Conservation (phyloP, 2,888 invertebrate genomes). For the Metopia argyrocephala region DNA sequence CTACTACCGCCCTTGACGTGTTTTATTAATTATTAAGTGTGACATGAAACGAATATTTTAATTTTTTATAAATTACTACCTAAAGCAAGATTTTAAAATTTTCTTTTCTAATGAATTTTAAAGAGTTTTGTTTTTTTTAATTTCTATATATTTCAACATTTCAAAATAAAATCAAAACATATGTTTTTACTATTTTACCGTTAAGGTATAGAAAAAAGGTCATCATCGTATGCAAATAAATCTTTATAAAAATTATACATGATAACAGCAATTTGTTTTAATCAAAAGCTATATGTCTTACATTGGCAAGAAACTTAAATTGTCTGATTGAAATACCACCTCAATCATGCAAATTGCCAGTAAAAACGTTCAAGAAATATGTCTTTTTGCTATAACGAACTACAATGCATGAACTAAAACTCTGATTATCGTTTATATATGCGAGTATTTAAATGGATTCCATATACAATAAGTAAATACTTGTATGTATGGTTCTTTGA, state of each 20-base stretch:
- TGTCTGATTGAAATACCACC: constrained; percentile 21
- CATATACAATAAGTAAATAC: constrained; percentile 1
- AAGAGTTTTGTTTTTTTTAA: neutral
- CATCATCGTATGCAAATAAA: constrained; percentile 31
- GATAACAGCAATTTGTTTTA: constrained; percentile 58
- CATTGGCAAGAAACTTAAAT: constrained; percentile 9
- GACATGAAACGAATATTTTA: neutral
- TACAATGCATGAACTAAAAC: constrained; percentile 43
- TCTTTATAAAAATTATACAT: constrained; percentile 53
- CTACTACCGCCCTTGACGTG: constrained; percentile 67
- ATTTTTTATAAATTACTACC: neutral
- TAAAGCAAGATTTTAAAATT: constrained; percentile 9
- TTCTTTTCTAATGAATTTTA: neutral
- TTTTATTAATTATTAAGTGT: constrained; percentile 74
- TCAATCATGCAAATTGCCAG: constrained; percentile 52
- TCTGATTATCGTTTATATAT: too few relatives aligned
- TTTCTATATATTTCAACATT: too few relatives aligned
- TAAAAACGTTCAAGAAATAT: constrained; percentile 38
- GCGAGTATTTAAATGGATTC: constrained; percentile 32
- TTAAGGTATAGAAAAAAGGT: neutral
- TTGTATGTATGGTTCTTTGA: too few relatives aligned
- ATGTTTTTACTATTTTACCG: neutral
- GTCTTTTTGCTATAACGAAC: constrained; percentile 45
- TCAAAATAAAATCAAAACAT: constrained; percentile 22
- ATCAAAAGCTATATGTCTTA: constrained; percentile 32